Conservation (phyloP, 2,113 vertebrate genomes). For the Archocentrus centrarchus region DNA sequence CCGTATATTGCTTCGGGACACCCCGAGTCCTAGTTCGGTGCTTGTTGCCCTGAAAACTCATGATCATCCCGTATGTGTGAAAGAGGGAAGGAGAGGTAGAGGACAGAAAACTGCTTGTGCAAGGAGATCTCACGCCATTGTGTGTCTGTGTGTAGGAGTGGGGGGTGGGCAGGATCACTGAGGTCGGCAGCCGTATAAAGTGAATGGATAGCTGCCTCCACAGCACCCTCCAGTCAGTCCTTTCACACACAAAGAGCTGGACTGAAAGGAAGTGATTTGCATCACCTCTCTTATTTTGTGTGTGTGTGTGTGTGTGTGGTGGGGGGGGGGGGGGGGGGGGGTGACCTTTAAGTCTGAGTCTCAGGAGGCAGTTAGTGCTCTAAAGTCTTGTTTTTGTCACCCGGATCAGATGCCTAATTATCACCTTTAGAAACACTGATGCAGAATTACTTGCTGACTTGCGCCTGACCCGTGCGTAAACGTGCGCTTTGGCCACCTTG, state of each 20-base stretch:
- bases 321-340: conserved; percentile 45
- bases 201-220: conserved; percentile 74
- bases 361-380: background rate
- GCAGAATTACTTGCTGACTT: background rate
- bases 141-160: conserved; percentile 66
- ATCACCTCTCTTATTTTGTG: conserved; percentile 62
- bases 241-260: conserved; percentile 73
- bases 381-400: conserved; percentile 16
- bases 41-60: conserved; percentile 17
- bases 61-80: conserved; percentile 18
- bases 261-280: conserved; percentile 84
- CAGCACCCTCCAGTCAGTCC: conserved; percentile 64
- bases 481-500: background rate
- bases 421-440: background rate
- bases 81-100: conserved; percentile 40
- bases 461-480: background rate
- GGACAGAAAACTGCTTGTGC: conserved; percentile 67
- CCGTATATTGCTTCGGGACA: background rate
- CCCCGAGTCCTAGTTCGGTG: background rate
- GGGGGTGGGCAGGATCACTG: conserved; percentile 69
- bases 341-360: conserved; percentile 36
- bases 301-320: background rate
- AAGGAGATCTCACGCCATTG: conserved; percentile 80
- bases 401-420: conserved; percentile 1
- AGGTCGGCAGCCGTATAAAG: conserved; percentile 72